A percentile compares a stretch with the other conserved stretches of the same genome.
Evolutionary conservation across 2,797 vertebrate genomes (phyloP).

Genomic region (Liasis olivaceus): DNA sequence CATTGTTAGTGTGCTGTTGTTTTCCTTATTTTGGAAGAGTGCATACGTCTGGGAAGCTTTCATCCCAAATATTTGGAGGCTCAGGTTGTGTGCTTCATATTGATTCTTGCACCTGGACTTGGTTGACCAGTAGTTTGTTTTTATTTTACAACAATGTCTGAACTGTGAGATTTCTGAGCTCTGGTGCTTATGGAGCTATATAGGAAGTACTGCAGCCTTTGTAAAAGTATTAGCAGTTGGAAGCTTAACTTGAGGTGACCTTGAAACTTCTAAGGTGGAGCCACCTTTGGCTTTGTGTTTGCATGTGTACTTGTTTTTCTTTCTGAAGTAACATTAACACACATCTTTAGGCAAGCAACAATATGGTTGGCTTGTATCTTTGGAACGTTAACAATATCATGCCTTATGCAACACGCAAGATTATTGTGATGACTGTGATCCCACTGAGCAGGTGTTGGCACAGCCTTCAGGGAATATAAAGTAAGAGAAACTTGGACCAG

Average conservation of each 20-base stretch:
- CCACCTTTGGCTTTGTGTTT: not conserved
- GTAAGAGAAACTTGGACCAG: not conserved
- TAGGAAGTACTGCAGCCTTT: not conserved
- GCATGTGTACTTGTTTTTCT: not conserved
- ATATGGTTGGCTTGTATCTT: not conserved
- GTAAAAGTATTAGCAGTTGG: not conserved
- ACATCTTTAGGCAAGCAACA: not conserved
- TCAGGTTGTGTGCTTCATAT: not conserved
- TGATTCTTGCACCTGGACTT: not conserved
- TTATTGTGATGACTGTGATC: not conserved
- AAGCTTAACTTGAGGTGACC: not conserved
- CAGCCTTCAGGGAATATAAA: not conserved
- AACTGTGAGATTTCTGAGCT: not conserved
- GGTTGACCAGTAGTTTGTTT: not conserved
- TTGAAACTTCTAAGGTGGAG: not conserved
- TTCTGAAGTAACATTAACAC: not conserved
- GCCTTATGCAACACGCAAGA: not conserved
- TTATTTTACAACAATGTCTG: not conserved
- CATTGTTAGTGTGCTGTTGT: not conserved
- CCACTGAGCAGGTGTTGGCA: not conserved
- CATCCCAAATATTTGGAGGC: too few species aligned
- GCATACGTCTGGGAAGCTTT: not conserved
- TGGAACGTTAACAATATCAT: not conserved
- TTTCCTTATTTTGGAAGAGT: too few species aligned
- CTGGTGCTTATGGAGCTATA: not conserved